These are phyloP conservation scores for Stictonetta naevosa DNA, from an alignment of 2,113 vertebrate genomes.

Conservation along the genomic window DNA sequence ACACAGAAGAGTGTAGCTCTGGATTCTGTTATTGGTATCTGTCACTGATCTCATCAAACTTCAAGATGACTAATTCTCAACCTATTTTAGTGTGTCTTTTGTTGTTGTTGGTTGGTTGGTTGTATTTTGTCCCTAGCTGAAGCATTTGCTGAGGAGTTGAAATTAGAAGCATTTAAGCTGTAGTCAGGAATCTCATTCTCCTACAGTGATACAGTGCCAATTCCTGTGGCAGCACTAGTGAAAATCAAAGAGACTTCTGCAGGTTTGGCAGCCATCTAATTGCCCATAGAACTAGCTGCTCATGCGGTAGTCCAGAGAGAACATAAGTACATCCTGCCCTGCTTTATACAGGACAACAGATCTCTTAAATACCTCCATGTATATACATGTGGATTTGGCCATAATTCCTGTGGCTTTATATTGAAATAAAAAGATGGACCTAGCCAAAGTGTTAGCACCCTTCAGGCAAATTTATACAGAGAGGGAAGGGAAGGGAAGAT, in stretches of 20 bases:
- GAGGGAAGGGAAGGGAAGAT: neutral
- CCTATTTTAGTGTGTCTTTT: neutral
- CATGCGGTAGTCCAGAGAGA: neutral
- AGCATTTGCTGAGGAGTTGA: constrained; percentile 3
- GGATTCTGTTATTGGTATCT: neutral
- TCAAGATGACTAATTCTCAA: constrained; percentile 12
- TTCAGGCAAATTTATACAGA: neutral
- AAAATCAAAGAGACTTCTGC: neutral
- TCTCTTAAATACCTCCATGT: neutral
- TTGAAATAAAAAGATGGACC: neutral
- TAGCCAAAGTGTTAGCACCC: neutral
- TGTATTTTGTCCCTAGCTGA: neutral
- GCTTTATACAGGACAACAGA: neutral
- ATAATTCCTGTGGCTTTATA: neutral
- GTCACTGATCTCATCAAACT: neutral
- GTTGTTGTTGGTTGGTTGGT: too few species aligned
- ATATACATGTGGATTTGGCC: neutral
- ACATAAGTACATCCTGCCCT: neutral
- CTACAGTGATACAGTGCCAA: neutral
- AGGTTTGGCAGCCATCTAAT: constrained; percentile 15
- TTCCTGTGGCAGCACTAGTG: neutral
- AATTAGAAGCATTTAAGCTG: neutral
- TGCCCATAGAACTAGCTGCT: neutral
- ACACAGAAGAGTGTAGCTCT: neutral
- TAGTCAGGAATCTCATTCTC: neutral